Evolutionary conservation across 64 coral and sea anemone genomes (phyloP), one percentile per base, ranked within the genome.

Genomic region (Catalaphyllia jardinei): DNA sequence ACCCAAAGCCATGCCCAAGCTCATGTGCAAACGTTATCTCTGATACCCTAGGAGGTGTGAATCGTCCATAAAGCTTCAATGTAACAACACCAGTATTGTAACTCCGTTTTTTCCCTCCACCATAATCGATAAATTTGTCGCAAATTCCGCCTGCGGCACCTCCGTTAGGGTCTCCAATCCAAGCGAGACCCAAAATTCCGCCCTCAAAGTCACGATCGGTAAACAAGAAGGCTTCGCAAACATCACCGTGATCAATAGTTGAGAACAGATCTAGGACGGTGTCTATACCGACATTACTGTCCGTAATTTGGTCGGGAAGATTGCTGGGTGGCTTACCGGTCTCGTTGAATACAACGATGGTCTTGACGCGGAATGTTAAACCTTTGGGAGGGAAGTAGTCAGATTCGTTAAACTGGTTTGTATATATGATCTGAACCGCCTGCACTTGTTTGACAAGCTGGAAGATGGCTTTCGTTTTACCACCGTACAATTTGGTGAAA

Each of bases 1-100:
- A 87, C 50, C 97, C 97, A 93, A 99, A 99, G 0, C 93, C 97
- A 86, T 99, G 97, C 11, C 97, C 97, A 69, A 99, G 90, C n/a
- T 99, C 97, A 51, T 99, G 97, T 20, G 93, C 97, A 88, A 99
- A 99, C 3, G 97, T 99, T 8, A 99, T 77, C 86, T 99, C 97
- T 10, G 97, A 99, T 29, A 99, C 88, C 25, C 90, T 99, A 1
- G 97, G 97, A 14, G 97, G 97, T 39, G 89, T 99, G 73, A 93
- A 95, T 89, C 88, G 71, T 38, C 97, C 94, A n/a, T 99, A 93
- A 8, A 99, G 63, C 62, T 84, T 99, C 35, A 92, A 78, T 29
- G 97, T 99, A 0, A 99, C 97, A 29, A 93, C n/a, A 16, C 93
- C 97, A 79, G 93, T 93, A 64, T 99, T 99, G 16, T 99, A 99